Evolutionary conservation across 2,113 vertebrate species (phyloP).

Genomic region (Pseudopodoces humilis): DNA sequence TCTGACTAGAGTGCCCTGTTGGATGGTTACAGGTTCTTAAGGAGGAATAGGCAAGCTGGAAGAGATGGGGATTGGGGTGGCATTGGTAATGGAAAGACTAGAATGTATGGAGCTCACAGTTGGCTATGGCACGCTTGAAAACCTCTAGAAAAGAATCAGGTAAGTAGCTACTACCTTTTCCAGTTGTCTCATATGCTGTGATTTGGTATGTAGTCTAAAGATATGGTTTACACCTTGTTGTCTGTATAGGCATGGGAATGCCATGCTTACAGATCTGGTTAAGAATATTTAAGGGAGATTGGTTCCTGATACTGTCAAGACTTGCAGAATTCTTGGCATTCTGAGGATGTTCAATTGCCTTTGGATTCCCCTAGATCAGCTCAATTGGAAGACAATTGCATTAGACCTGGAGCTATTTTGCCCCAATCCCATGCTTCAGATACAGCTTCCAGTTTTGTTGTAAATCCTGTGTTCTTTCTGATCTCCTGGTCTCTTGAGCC

Average conservation of each 20-base stretch:
- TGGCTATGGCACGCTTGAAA: not conserved
- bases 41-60: not conserved
- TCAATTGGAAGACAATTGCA: not conserved
- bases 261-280: not conserved
- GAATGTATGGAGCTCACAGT: not conserved
- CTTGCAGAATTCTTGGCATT: not conserved
- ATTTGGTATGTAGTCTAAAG: not conserved
- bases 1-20: not conserved
- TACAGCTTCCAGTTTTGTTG: not conserved
- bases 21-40: not conserved
- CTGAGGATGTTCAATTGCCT: not conserved
- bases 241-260: not conserved
- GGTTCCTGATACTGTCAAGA: not conserved
- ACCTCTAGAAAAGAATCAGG: not conserved
- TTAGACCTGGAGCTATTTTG: not conserved
- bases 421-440: not conserved
- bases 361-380: not conserved
- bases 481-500: not conserved
- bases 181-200: not conserved
- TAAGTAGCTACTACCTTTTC: not conserved
- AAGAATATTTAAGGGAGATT: not conserved
- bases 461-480: not conserved
- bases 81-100: not conserved
- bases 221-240: accelerated
- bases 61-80: not conserved